Conservation (phyloP, 2,113 vertebrate species). For the Tympanuchus pallidicinctus region DNA sequence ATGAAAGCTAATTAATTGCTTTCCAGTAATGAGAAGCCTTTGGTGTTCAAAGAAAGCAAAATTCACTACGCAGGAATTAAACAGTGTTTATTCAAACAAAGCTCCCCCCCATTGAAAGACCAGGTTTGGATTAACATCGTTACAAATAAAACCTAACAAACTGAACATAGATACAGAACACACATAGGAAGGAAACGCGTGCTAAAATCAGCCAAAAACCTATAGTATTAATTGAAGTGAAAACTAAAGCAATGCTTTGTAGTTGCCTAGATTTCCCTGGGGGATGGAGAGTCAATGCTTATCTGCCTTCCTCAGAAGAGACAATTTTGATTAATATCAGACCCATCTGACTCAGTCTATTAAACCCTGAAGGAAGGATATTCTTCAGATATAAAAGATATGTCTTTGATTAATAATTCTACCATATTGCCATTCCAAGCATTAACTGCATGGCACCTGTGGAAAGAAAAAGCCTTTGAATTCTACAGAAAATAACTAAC, state of each 20-base stretch:
- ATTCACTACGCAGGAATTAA: constrained; percentile 70
- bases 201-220: constrained; percentile 43
- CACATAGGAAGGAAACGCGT: constrained; percentile 40
- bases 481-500: constrained; percentile 44
- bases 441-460: constrained; percentile 72
- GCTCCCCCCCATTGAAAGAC: constrained; percentile 53
- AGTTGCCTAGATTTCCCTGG: constrained; percentile 78
- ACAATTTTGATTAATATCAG: constrained; percentile 86
- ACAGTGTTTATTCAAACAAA: constrained; percentile 80
- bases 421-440: constrained; percentile 79
- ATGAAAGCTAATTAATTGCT: constrained; percentile 83
- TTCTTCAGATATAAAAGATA: constrained; percentile 84
- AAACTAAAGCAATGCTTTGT: constrained; percentile 81
- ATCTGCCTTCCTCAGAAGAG: constrained; percentile 84
- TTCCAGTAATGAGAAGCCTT: constrained; percentile 78
- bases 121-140: constrained; percentile 34
- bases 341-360: constrained; percentile 84
- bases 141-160: constrained; percentile 60
- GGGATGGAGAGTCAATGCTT: constrained; percentile 82
- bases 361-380: constrained; percentile 83
- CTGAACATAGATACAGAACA: constrained; percentile 56
- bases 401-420: constrained; percentile 87
- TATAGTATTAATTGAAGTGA: constrained; percentile 74
- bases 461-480: constrained; percentile 68
- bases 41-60: constrained; percentile 78